phyloP scores from a whole-genome alignment of 92 coral and sea anemone genomes.

The Micromussa lordhowensis region DNA sequence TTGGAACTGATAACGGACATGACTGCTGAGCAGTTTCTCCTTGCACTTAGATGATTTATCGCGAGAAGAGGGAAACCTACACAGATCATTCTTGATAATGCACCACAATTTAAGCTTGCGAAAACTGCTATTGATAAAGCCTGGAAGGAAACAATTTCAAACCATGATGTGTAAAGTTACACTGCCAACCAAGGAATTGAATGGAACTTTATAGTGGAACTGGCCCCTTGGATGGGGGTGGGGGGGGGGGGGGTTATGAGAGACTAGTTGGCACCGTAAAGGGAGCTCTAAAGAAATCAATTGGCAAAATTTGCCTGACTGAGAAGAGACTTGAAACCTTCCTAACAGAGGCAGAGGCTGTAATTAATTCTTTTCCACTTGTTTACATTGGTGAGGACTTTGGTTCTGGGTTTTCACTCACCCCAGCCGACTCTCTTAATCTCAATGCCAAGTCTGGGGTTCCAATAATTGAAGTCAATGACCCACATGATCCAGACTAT shows the following conservation, averaged over 20 bases:
- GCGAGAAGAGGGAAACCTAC: not conserved
- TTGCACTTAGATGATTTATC: not conserved
- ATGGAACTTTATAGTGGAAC: conserved; percentile 10
- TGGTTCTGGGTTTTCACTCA: not conserved
- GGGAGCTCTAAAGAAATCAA: too few relatives aligned
- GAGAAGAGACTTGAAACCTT: not conserved
- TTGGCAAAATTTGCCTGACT: not conserved
- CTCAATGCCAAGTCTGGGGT: too few relatives aligned
- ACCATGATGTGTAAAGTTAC: not conserved
- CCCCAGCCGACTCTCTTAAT: conserved; percentile 33
- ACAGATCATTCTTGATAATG: not conserved
- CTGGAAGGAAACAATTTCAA: not conserved
- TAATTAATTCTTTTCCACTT: not conserved
- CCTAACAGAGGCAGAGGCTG: conserved; percentile 11
- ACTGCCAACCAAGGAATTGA: conserved; percentile 13
- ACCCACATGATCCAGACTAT: too few relatives aligned
- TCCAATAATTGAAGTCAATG: too few relatives aligned
- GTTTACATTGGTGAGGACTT: conserved; percentile 31
- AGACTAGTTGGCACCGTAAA: too few relatives aligned
- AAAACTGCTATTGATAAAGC: not conserved
- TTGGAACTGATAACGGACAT: conserved; percentile 7
- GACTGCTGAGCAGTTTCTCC: conserved; percentile 9
- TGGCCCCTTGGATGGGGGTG: conserved; percentile 7
- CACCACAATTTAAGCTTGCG: too few relatives aligned
- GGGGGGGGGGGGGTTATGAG: too few relatives aligned